Evolutionary conservation across 2,797 vertebrate species (phyloP), one percentile per base, ranked within the genome.

Genomic region (Lagorchestes hirsutus): DNA sequence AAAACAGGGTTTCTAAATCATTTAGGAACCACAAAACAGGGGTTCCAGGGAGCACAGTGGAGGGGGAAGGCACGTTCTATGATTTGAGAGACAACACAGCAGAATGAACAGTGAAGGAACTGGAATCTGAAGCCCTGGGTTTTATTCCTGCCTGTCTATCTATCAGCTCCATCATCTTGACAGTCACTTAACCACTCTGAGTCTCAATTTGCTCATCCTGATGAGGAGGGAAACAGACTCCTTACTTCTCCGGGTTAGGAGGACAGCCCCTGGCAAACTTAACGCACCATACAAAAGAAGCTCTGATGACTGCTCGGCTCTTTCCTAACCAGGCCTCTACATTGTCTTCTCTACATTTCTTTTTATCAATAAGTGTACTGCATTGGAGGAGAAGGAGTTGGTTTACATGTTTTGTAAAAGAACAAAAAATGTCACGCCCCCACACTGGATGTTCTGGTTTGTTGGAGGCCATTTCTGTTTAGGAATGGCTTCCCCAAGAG

Each of bases 341-440:
- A 52, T 6, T 52, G 5, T 52, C 52, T 52, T 52, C 52, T 52
- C 52, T 52, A 52, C 8, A 22, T 82, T 74, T 22, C n/a, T 82
- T 82, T 82, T 82, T 22, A 40, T 82, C 16, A 40, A 18, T 9
- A 0, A 82, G n/a, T 40, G 4, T 13, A 34, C 31, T 14, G 4
- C 0, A 22, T 24, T 9, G 4, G 18, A 46, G 6, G 18, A 46
- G n/a, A 22, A 74, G 16, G 0, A 8, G 6, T 3, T 82, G n/a
- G n/a, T 40, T 82, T 46, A 82, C 28, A 46, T 82, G n/a, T 46
- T 24, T 40, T 24, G n/a, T 22, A 24, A 46, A 59, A 59, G 58
- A 59, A 59, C 58, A 31, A 31, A 59, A 12, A 59, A 58, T 0
- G 3, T n/a, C n/a, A 40, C 16, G 16, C 16, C 16, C 11, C 67